These are phyloP conservation scores for Petrocephalus microphthalmus DNA, from an alignment of 2,113 vertebrate species.

Conservation along the genomic window DNA sequence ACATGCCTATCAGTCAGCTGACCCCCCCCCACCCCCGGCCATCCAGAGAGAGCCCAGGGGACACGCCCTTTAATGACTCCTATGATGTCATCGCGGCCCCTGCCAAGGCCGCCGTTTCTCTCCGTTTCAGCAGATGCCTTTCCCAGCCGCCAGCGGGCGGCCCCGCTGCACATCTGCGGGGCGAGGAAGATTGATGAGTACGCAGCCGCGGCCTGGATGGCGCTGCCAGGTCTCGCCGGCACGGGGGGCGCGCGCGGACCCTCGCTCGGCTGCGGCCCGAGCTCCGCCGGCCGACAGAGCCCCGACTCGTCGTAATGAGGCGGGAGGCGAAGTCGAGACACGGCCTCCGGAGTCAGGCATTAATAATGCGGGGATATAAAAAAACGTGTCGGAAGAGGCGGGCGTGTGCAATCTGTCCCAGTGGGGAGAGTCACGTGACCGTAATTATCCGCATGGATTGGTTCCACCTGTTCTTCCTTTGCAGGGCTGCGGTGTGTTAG, in stretches of 20 bases:
- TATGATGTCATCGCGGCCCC: slow-evolving; percentile 19
- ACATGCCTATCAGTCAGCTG: background rate
- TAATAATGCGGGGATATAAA: background rate
- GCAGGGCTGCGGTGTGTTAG: background rate
- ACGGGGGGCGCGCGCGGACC: background rate
- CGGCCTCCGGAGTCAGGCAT: background rate
- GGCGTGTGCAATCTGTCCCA: background rate
- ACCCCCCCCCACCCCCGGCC: background rate
- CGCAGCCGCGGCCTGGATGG: background rate
- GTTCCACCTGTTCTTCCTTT: background rate
- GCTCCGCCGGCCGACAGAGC: background rate
- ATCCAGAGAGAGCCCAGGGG: background rate
- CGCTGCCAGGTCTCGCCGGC: slow-evolving; percentile 8
- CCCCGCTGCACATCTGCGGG: slow-evolving; percentile 29
- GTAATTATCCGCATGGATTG: background rate
- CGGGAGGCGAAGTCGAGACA: background rate
- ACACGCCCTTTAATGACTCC: slow-evolving; percentile 21
- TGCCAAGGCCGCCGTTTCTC: slow-evolving; percentile 31
- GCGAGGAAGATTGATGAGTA: slow-evolving; percentile 36
- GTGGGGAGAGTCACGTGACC: background rate
- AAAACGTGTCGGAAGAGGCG: background rate
- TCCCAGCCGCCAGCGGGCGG: slow-evolving; percentile 25
- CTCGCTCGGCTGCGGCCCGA: background rate
- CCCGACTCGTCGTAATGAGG: background rate
- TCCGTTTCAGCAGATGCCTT: slow-evolving; percentile 23